Evolutionary conservation across 2,113 vertebrate genomes (phyloP).

Genomic region (Gobius niger): DNA sequence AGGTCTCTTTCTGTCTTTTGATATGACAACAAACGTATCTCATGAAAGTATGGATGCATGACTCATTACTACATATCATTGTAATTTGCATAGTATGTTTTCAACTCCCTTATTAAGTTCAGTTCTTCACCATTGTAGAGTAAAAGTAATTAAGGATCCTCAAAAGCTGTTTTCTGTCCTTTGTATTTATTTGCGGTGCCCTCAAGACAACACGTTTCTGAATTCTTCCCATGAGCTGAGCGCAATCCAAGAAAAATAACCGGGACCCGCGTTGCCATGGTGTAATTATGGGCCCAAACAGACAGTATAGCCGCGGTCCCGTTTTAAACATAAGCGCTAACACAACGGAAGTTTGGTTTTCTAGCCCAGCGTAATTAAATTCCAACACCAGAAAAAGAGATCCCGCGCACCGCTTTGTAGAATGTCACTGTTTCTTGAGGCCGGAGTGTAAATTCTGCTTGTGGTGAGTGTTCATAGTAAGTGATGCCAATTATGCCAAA

Average conservation of each 20-base stretch:
- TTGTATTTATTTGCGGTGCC: constrained; percentile 61
- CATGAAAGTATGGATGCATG: constrained; percentile 10
- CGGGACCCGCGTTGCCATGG: constrained; percentile 51
- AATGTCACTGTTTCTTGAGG: not conserved
- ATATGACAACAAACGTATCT: constrained; percentile 2
- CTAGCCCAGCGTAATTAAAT: constrained; percentile 63
- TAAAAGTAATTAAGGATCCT: not conserved
- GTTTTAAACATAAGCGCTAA: constrained; percentile 60
- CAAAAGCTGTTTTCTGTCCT: not conserved
- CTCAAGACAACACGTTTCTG: constrained; percentile 51
- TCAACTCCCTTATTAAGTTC: not conserved
- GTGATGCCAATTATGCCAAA: constrained; percentile 4
- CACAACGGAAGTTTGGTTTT: constrained; percentile 67
- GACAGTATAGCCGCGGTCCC: constrained; percentile 44
- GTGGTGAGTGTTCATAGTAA: constrained; percentile 43
- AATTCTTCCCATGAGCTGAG: constrained; percentile 65
- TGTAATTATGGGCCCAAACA: constrained; percentile 71
- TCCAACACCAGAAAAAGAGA: constrained; percentile 46
- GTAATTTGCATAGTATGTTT: not conserved
- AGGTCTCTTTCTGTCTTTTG: constrained; percentile 8
- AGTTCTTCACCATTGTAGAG: not conserved
- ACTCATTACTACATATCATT: too few species aligned
- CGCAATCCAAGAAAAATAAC: constrained; percentile 64
- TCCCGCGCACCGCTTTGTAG: constrained; percentile 20
- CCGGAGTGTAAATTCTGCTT: constrained; percentile 38